Base-by-base conservation (phyloP, 1,140 invertebrate genomes). In the Triops longicaudatus region DNA sequence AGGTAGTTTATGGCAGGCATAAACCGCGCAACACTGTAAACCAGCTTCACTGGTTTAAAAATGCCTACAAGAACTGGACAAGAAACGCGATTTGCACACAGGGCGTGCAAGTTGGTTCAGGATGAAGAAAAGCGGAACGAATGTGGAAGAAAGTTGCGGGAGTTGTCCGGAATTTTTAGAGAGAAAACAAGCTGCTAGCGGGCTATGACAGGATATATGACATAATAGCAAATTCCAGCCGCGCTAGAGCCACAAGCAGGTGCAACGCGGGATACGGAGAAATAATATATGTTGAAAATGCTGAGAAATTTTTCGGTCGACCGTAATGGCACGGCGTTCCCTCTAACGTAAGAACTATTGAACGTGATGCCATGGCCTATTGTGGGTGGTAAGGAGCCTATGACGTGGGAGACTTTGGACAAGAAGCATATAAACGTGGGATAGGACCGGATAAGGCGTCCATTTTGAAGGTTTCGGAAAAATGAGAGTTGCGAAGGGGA, bases 151-250 rank as follows among this genome's bases (percentile, higher is more conserved):
- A 74, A 74, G 22, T 14, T 17, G 37, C 1, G 74, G 42, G 74
- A 26, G 42, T 44, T 10, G 74, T 27, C 22, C 41, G 26, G 31
- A 41, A 75, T 31, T 73, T 73, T 27, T 72, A 72, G 26, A 17
- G 10, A 28, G 9, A 28, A 37, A 75, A 12, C 42, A 17, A 41
- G 42, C n/a, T 74, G 74, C 26, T 26, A 41, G 73, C 27, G 6
- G 73, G 14, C 27, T n/a, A 73, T 17, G 5, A 73, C 73, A 73
- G 27, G 31, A 73, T 63, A 63, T 73, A 26, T 63, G 41, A 42
- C 43, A 75, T 42, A 75, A 75, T 75, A 43, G 26, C 26, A 26
- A 17, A 27, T 43, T 27, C 74, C 26, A 28, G 44, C 73, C 11
- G 73, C 31, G 28, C 11, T 31, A 14, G 17, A 37, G 3, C 28